phyloP scores from a whole-genome alignment of 2,797 vertebrate genomes.

The Yasuhikotakia modesta region DNA sequence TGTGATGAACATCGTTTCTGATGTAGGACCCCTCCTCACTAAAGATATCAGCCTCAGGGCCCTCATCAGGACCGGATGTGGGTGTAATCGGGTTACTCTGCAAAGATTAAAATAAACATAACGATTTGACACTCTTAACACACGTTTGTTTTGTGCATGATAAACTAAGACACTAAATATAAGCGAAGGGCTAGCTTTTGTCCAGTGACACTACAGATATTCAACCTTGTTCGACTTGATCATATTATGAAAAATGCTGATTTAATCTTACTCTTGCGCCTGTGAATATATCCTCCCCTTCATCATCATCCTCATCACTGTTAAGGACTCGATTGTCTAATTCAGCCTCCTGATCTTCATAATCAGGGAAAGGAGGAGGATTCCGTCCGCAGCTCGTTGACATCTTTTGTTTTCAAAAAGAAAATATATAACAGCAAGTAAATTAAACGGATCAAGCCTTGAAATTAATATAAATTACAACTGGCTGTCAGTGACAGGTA shows the following conservation, averaged over 20 bases:
- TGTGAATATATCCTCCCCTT: conserved; percentile 78
- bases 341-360: conserved; percentile 66
- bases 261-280: conserved; percentile 63
- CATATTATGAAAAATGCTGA: not conserved
- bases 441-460: not conserved
- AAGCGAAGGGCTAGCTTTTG: not conserved
- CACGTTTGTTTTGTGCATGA: not conserved
- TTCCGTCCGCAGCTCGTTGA: conserved; percentile 67
- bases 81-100: conserved; percentile 68
- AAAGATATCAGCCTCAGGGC: conserved; percentile 67
- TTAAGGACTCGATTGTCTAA: conserved; percentile 68
- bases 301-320: conserved; percentile 79
- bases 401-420: conserved; percentile 14
- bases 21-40: conserved; percentile 62
- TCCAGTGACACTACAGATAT: not conserved
- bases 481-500: not conserved
- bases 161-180: not conserved
- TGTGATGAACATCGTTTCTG: conserved; percentile 34
- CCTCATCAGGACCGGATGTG: conserved; percentile 67
- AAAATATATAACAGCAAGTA: not conserved
- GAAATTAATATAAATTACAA: not conserved
- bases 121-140: not conserved
- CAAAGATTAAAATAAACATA: not conserved
- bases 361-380: conserved; percentile 73
- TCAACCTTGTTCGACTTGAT: not conserved